Evolutionary conservation across 2,113 vertebrate genomes (phyloP).

Genomic region (Chascanopsetta lugubris): DNA sequence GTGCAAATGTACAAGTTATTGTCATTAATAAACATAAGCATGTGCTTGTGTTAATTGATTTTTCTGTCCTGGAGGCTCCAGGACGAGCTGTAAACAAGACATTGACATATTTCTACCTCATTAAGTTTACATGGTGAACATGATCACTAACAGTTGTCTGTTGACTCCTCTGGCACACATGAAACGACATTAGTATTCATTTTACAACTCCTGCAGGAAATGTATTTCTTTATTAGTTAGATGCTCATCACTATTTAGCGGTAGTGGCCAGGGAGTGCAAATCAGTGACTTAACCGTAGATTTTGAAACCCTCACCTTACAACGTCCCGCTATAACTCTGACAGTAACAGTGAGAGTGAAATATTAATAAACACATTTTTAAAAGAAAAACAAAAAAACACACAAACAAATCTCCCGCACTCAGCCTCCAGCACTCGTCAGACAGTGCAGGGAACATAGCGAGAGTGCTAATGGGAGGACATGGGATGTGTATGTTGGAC

Average conservation of each 20-base stretch:
- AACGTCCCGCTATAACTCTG: neutral
- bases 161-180: constrained; percentile 1
- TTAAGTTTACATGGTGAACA: constrained; percentile 4
- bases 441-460: no score
- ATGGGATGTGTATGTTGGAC: no score
- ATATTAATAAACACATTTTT: no score
- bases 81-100: constrained; percentile 19
- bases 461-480: no score
- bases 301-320: neutral
- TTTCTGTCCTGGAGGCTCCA: neutral
- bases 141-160: neutral
- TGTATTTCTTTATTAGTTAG: neutral
- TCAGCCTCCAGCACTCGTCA: no score
- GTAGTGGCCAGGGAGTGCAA: neutral
- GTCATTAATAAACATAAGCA: no score
- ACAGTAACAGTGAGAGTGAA: neutral
- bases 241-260: neutral
- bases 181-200: neutral
- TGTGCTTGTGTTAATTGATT: neutral
- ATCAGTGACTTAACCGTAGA: neutral
- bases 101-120: neutral
- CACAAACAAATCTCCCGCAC: no score
- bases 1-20: neutral
- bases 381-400: no score
- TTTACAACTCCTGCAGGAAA: constrained; percentile 4